Conservation (phyloP, 1,140 invertebrate genomes). For the Paralvinella palmiformis region DNA sequence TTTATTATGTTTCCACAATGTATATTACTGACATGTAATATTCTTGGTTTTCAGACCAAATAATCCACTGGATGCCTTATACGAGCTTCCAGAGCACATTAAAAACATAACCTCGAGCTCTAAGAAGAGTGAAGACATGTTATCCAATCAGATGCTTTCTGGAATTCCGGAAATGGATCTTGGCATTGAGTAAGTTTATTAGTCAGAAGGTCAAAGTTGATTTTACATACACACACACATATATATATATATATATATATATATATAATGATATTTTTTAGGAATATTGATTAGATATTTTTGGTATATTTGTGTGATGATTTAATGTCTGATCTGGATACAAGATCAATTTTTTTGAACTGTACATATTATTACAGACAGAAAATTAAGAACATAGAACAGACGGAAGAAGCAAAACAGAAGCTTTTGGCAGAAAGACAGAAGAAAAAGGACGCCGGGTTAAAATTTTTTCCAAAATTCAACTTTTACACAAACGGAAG, state of each 20-base stretch:
- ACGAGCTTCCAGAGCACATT: conserved; percentile 71
- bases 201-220: too few species aligned
- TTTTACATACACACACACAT: too few species aligned
- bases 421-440: conserved; percentile 80
- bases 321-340: too few species aligned
- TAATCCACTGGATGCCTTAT: conserved; percentile 47
- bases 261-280: too few species aligned
- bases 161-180: conserved; percentile 99
- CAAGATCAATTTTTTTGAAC: not conserved
- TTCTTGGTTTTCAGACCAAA: conserved; percentile 25
- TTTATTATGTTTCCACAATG: not conserved
- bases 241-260: too few species aligned
- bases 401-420: conserved; percentile 94
- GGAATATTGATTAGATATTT: too few species aligned
- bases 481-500: too few species aligned
- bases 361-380: conserved; percentile 57
- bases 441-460: conserved; percentile 81
- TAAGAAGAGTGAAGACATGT: conserved; percentile 92
- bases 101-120: conserved; percentile 55
- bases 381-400: conserved; percentile 96
- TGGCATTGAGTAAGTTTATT: conserved; percentile 83
- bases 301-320: too few species aligned
- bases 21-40: not conserved
- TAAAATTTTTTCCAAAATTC: conserved; percentile 94
- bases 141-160: conserved; percentile 99